Conservation (phyloP, 37 sponge, comb jelly and placozoan species). For the Lycopodina hypogea region DNA sequence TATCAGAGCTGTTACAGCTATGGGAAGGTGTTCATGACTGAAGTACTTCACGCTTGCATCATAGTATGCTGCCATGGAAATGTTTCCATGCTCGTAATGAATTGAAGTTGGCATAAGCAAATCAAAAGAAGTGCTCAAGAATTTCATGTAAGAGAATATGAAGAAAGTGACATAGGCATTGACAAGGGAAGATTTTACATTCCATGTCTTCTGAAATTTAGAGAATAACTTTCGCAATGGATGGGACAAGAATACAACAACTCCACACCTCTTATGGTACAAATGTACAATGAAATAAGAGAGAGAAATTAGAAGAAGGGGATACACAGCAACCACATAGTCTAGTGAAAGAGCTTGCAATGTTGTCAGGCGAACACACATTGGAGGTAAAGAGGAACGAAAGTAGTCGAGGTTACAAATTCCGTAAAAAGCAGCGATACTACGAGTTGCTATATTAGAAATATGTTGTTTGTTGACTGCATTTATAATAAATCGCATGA, state of each 20-base stretch:
- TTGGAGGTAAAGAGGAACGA: neutral
- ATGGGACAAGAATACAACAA: slow-evolving; percentile 3
- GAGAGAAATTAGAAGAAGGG: neutral
- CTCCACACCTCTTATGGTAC: neutral
- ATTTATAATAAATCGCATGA: too few species aligned
- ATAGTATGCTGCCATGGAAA: neutral
- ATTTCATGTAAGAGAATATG: slow-evolving; percentile 48
- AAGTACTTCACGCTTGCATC: slow-evolving; percentile 26
- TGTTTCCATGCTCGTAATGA: neutral
- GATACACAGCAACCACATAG: slow-evolving; percentile 26
- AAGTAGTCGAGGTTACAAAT: slow-evolving; percentile 36
- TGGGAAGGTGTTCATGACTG: slow-evolving; percentile 10
- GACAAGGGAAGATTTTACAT: slow-evolving; percentile 15
- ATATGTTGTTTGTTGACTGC: too few species aligned
- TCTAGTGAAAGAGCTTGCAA: slow-evolving; percentile 13
- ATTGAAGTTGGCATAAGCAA: slow-evolving; percentile 35
- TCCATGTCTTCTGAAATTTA: slow-evolving; percentile 23
- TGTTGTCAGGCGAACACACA: neutral
- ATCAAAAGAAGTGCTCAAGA: slow-evolving; percentile 29
- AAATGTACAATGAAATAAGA: neutral
- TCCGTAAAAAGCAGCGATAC: slow-evolving; percentile 6
- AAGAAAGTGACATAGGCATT: slow-evolving; percentile 55
- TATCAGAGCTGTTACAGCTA: slow-evolving; percentile 10
- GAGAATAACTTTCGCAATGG: slow-evolving; percentile 9
- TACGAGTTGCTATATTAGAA: too few species aligned